A percentile compares a stretch with the other conserved stretches of the same genome.
phyloP scores from a whole-genome alignment of 2,113 vertebrate genomes.

The Sus scrofa region T2T-Sscrofa CM000821.6:4625501-4626000 shows the following conservation, averaged over 20 bases:
- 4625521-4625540: background rate
- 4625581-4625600: background rate
- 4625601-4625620: background rate
- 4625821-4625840: background rate
- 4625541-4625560: background rate
- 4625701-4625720: background rate
- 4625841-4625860: background rate
- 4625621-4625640: background rate
- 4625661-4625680: background rate
- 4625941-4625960: background rate
- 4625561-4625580: accelerated
- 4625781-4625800: background rate
- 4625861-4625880: background rate
- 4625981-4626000: background rate
- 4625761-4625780: background rate
- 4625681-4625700: background rate
- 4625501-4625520: background rate
- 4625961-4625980: background rate
- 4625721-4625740: background rate
- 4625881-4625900: background rate
- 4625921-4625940: background rate
- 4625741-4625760: background rate
- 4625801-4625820: background rate
- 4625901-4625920: background rate
- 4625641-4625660: background rate